phyloP scores from a whole-genome alignment of 2,888 invertebrate species.

The Hydriomena furcata region DNA sequence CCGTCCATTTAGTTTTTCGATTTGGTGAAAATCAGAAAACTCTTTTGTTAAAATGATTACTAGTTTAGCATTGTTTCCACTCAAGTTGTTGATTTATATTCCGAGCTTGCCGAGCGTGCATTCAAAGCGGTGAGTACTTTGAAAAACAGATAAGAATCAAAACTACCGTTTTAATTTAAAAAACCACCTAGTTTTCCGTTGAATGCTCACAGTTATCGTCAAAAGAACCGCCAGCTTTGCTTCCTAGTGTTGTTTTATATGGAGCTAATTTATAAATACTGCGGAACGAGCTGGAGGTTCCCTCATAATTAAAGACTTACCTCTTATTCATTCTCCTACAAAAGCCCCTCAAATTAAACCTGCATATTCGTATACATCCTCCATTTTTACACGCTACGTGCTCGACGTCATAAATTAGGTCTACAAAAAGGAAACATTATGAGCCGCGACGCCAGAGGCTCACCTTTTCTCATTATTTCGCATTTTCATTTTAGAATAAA shows the following conservation, averaged over 20 bases:
- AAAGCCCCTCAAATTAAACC: constrained; percentile 71
- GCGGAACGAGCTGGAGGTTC: constrained; percentile 50
- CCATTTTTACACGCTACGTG: constrained; percentile 67
- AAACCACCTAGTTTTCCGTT: constrained; percentile 35
- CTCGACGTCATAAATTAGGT: constrained; percentile 72
- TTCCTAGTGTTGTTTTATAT: constrained; percentile 54
- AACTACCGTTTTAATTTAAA: constrained; percentile 38
- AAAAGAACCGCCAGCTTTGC: constrained; percentile 42
- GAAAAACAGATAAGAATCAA: constrained; percentile 40
- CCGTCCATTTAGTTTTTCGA: constrained; percentile 39
- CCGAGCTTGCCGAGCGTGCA: constrained; percentile 30
- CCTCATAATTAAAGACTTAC: constrained; percentile 70
- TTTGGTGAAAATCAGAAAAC: constrained; percentile 41
- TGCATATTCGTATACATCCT: constrained; percentile 69
- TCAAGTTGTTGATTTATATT: constrained; percentile 43
- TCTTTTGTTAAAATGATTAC: constrained; percentile 41
- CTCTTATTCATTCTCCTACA: constrained; percentile 69
- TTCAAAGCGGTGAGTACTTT: constrained; percentile 39
- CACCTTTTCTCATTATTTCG: constrained; percentile 63
- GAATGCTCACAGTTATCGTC: constrained; percentile 38
- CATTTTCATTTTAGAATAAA: constrained; percentile 53
- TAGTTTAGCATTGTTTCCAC: constrained; percentile 38
- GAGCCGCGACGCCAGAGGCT: constrained; percentile 58
- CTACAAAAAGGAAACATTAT: constrained; percentile 69
- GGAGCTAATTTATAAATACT: constrained; percentile 57